These are phyloP conservation scores for Caenorhabditis latens DNA, from an alignment of 1,140 invertebrate genomes.

Conservation along the genomic window DNA sequence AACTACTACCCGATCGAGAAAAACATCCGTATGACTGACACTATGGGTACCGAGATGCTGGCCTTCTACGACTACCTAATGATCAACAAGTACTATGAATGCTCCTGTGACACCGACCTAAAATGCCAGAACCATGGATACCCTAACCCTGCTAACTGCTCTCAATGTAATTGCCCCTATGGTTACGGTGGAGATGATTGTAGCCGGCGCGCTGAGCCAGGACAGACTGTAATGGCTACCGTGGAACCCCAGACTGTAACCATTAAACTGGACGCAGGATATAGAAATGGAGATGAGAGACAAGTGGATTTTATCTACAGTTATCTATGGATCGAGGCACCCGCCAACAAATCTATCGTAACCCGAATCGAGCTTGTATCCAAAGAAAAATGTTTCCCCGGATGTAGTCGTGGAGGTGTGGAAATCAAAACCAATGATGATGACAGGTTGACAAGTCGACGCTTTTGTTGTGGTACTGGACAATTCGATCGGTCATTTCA, in stretches of 20 bases:
- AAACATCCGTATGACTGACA: neutral
- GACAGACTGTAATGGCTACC: neutral
- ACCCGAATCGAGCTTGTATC: neutral
- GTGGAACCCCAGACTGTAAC: neutral
- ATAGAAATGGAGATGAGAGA: neutral
- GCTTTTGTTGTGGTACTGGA: neutral
- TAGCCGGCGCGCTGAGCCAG: neutral
- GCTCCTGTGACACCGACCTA: neutral
- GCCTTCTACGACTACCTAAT: constrained; percentile 29
- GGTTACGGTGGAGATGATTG: constrained; percentile 18
- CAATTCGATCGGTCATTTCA: neutral
- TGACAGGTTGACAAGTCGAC: neutral
- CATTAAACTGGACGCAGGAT: neutral
- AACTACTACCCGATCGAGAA: neutral
- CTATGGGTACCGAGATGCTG: neutral
- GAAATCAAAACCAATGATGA: neutral
- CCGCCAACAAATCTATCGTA: neutral
- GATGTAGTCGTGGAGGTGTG: neutral
- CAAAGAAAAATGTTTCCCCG: neutral
- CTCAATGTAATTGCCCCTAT: constrained; percentile 11
- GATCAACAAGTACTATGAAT: constrained; percentile 36
- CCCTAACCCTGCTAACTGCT: constrained; percentile 1
- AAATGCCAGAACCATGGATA: neutral
- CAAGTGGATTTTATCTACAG: constrained; percentile 1
- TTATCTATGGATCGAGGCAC: constrained; percentile 3